Conservation (phyloP, 2,888 invertebrate genomes). For the Mythimna lalbum region DNA sequence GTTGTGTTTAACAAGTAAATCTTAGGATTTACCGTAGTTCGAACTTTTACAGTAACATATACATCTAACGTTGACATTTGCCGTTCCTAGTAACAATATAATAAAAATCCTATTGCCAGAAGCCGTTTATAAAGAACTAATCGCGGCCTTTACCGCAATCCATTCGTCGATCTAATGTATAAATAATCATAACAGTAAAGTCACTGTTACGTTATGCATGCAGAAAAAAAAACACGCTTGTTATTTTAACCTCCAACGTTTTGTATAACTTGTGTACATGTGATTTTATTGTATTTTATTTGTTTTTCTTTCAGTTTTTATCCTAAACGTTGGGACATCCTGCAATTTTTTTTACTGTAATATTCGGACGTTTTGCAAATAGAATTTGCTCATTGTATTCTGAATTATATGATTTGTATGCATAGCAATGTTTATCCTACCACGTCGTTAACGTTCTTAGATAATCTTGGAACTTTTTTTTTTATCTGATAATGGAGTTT, state of each 20-base stretch:
- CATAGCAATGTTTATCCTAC: not conserved
- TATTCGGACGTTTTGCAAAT: conserved; percentile 11
- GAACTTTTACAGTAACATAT: not conserved
- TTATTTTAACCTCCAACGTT: conserved; percentile 34
- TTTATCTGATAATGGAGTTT: not conserved
- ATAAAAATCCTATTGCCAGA: conserved; percentile 39
- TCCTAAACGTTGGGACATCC: conserved; percentile 23
- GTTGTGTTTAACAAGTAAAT: no score
- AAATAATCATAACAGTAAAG: conserved; percentile 44
- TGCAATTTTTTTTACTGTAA: conserved; percentile 14
- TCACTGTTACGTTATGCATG: conserved; percentile 32
- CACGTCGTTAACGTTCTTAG: not conserved
- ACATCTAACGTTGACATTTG: conserved; percentile 33
- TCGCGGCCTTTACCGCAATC: conserved; percentile 36
- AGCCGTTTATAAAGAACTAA: conserved; percentile 29
- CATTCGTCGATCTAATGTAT: conserved; percentile 40
- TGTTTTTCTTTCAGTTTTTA: conserved; percentile 1
- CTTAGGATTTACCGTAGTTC: no score
- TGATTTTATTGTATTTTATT: conserved; percentile 19
- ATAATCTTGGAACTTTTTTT: not conserved
- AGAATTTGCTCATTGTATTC: not conserved
- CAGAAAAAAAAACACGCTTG: conserved; percentile 18
- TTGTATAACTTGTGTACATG: conserved; percentile 10
- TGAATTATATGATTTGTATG: not conserved
- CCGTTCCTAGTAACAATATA: conserved; percentile 24